Conservation (phyloP, 2,113 vertebrate species). For the Megaleporinus macrocephalus region DNA sequence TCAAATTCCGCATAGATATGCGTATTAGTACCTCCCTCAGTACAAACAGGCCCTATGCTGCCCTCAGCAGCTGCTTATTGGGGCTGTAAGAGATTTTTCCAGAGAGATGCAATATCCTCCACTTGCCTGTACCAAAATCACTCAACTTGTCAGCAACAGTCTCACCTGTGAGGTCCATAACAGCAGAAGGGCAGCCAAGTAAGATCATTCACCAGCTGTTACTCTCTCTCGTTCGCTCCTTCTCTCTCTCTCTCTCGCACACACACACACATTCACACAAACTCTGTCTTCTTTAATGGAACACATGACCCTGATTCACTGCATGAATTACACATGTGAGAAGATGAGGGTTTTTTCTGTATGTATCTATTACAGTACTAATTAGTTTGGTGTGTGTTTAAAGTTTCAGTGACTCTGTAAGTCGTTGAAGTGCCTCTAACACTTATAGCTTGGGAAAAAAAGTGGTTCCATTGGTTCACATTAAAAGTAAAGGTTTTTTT, state of each 20-base stretch:
- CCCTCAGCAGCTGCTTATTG: neutral
- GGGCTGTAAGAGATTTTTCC: neutral
- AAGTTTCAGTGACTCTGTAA: neutral
- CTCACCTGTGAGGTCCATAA: neutral
- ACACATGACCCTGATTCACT: neutral
- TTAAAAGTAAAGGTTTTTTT: no score
- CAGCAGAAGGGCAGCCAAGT: neutral
- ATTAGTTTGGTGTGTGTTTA: neutral
- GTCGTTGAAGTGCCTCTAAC: no score
- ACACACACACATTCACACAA: neutral
- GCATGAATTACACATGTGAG: neutral
- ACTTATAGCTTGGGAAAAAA: no score
- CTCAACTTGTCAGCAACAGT: neutral
- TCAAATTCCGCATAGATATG: neutral
- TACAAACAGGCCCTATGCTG: neutral
- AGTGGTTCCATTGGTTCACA: no score
- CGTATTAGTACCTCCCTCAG: neutral
- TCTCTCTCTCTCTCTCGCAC: no score
- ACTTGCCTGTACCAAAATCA: neutral
- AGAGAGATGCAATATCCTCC: neutral
- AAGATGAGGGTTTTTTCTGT: neutral
- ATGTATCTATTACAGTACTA: neutral
- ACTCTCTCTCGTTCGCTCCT: no score
- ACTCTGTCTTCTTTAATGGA: neutral
- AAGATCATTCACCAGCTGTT: neutral